These are phyloP conservation scores for Pseudois nayaur DNA, from an alignment of 2,113 vertebrate genomes.

Conservation along the genomic window DNA sequence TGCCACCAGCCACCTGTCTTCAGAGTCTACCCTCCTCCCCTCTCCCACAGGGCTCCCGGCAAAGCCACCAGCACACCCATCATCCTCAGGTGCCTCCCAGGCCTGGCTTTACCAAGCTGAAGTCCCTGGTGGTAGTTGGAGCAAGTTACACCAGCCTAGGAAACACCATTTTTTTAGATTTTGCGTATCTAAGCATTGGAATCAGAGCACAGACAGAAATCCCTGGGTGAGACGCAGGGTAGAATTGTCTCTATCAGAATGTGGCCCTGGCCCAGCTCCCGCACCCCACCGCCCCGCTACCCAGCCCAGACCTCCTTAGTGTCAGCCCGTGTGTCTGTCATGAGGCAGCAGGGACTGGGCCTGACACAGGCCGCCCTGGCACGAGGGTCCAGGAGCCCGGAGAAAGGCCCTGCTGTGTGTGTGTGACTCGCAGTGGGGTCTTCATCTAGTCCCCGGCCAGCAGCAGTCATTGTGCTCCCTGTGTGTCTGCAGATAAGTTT, in stretches of 20 bases:
- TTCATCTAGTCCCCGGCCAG: neutral
- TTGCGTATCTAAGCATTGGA: neutral
- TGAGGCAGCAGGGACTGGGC: no score
- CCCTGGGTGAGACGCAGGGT: neutral
- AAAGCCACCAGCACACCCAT: neutral
- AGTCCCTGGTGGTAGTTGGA: neutral
- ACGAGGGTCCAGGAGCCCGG: neutral
- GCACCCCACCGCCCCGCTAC: rapidly evolving
- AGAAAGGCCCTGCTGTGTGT: neutral
- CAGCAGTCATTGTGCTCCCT: neutral
- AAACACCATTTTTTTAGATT: neutral
- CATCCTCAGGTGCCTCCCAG: neutral
- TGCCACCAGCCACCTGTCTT: neutral
- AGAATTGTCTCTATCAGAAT: neutral
- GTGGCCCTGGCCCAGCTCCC: neutral
- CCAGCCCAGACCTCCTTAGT: neutral
- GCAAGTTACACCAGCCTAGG: neutral
- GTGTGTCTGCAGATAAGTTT: neutral
- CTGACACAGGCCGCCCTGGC: neutral
- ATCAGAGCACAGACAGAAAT: neutral
- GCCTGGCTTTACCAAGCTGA: neutral
- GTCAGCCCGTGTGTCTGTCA: neutral
- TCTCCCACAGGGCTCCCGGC: neutral
- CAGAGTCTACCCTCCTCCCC: neutral
- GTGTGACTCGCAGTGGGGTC: neutral